Base-by-base conservation (phyloP, 2,888 invertebrate genomes). In the Platypus cylindrus region DNA sequence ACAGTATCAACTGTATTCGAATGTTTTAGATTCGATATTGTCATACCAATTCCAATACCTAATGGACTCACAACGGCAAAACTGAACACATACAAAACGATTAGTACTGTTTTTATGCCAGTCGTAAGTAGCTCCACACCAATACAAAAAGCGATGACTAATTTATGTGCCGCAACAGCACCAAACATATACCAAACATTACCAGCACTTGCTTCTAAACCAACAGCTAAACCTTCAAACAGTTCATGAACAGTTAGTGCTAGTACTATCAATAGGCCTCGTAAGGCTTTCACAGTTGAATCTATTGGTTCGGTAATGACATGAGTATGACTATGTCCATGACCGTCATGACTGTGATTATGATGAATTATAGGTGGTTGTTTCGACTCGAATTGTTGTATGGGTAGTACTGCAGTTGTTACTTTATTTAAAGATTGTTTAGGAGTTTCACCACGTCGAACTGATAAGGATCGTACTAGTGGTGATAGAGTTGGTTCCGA, bases 71-170 rank as follows among this genome's bases (percentile, higher is more conserved):
- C 83, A 3, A 83, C 60, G 5, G 84, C 80, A 54, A 83, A 86
- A 2, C 78, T 76, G 8, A 76, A 68, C 17, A 84, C 72, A 58
- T 84, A 84, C 5, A 76, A 56, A 4, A 79, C 54, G 2, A 73
- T 65, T 20, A 83, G 56, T 45, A 66, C 59, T 4, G 67, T 66
- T 46, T 71, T 74, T 0, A 82, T 79, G 27, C 73, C 71, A 1
- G 75, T 74, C 16, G 80, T 75, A 27, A 84, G 73, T 29, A 89
- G 61, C 55, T 89, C 86, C 23, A 87, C 75, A 3, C 87, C 87
- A 34, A 89, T 81, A 55, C 87, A 89, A 58, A 89, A 87, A 0
- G 86, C 84, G 41, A 89, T 77, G 15, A 89, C 85, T 29, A 86
- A 66, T 58, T 89, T 89, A 59, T 89, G 89, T 0, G 83, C 81